Conservation (phyloP, 1,140 invertebrate genomes). For the Macrobrachium nipponense region DNA sequence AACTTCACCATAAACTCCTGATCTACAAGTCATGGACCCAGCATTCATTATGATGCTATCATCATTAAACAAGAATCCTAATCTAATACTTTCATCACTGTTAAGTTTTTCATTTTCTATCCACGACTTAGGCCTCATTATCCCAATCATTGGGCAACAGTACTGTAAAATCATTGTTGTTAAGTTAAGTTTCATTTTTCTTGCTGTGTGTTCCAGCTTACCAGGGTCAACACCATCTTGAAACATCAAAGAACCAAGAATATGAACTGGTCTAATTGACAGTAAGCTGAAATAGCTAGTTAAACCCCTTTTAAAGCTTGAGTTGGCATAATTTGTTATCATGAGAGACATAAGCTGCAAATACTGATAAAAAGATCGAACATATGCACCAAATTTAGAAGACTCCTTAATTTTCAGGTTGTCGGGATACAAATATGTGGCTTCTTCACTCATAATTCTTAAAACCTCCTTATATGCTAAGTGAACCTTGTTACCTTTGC, state of each 20-base stretch:
- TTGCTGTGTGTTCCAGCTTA: slow-evolving; percentile 41
- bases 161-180: slow-evolving; percentile 57
- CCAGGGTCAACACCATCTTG: slow-evolving; percentile 42
- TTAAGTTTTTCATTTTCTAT: neutral
- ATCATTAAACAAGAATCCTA: slow-evolving; percentile 28
- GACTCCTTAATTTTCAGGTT: neutral
- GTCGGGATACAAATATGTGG: slow-evolving; percentile 16
- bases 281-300: slow-evolving; percentile 34
- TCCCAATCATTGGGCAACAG: slow-evolving; percentile 40
- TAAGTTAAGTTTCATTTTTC: slow-evolving; percentile 39
- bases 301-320: neutral
- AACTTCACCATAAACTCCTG: slow-evolving; percentile 40
- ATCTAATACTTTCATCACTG: neutral
- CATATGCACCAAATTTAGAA: slow-evolving; percentile 41
- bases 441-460: slow-evolving; percentile 38
- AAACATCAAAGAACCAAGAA: slow-evolving; percentile 45
- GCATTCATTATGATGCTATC: slow-evolving; percentile 40
- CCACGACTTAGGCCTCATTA: slow-evolving; percentile 3
- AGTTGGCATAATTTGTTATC: slow-evolving; percentile 41
- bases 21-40: neutral
- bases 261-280: slow-evolving; percentile 38
- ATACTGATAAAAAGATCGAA: slow-evolving; percentile 53
- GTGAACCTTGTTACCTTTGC: slow-evolving; percentile 24
- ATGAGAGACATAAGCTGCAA: slow-evolving; percentile 48
- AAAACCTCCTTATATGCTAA: slow-evolving; percentile 38